Conservation (phyloP, 2,113 vertebrate species). For the Cyphomyrus plagiostoma region DNA sequence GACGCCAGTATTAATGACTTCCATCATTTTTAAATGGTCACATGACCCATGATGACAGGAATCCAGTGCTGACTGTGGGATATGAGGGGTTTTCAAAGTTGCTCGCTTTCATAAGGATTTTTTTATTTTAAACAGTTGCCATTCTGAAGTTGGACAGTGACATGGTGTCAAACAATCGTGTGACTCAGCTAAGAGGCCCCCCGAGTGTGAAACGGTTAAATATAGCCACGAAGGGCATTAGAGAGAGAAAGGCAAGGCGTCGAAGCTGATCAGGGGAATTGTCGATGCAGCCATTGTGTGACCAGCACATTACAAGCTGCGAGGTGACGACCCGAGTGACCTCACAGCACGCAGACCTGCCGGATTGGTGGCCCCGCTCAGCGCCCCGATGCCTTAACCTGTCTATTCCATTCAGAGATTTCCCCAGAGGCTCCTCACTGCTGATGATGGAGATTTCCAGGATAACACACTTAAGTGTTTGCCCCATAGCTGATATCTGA, state of each 20-base stretch:
- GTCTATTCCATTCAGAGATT: neutral
- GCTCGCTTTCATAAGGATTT: neutral
- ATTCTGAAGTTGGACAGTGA: neutral
- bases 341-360: neutral
- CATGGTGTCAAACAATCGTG: neutral
- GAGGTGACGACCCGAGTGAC: neutral
- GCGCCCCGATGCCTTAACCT: neutral
- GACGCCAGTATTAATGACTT: neutral
- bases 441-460: neutral
- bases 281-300: neutral
- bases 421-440: neutral
- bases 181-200: neutral
- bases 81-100: neutral
- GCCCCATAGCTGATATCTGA: neutral
- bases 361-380: neutral
- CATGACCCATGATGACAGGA: neutral
- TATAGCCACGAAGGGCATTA: neutral
- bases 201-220: neutral
- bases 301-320: neutral
- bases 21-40: neutral
- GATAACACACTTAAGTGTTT: neutral
- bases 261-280: neutral
- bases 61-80: neutral
- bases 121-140: neutral
- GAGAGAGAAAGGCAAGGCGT: neutral